phyloP scores from a whole-genome alignment of 2,888 invertebrate species.

The Brachyopa scutellaris region DNA sequence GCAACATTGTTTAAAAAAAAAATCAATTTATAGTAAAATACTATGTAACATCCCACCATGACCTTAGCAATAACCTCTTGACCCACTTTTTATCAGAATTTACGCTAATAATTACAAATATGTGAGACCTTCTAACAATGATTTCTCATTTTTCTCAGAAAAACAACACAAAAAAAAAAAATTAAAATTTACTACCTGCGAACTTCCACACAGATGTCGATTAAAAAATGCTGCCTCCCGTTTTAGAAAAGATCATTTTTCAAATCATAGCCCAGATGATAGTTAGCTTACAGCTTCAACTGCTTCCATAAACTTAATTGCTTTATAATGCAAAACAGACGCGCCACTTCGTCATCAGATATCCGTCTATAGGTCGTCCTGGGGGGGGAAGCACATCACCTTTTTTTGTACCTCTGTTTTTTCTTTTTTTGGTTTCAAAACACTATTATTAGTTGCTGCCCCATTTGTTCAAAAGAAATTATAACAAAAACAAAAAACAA shows the following conservation, averaged over 20 bases:
- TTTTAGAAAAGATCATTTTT: conserved; percentile 56
- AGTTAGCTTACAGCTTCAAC: conserved; percentile 53
- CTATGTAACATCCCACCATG: too few relatives aligned
- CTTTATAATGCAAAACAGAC: conserved; percentile 65
- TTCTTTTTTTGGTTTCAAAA: too few relatives aligned
- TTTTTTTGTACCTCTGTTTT: too few relatives aligned
- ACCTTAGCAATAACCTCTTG: too few relatives aligned
- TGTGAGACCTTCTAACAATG: too few relatives aligned
- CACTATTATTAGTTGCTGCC: conserved; percentile 51
- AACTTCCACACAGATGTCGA: conserved; percentile 45
- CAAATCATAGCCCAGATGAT: conserved; percentile 43
- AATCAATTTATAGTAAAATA: too few relatives aligned
- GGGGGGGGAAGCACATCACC: conserved; percentile 37
- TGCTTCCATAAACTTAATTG: conserved; percentile 54
- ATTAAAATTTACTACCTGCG: conserved; percentile 22
- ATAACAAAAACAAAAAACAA: background rate
- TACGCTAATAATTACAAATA: too few relatives aligned
- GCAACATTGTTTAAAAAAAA: too few relatives aligned
- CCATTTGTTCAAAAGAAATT: conserved; percentile 52
- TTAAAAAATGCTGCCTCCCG: conserved; percentile 29
- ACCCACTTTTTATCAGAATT: too few relatives aligned
- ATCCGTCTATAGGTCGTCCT: background rate
- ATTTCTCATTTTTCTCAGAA: too few relatives aligned
- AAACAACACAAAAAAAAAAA: background rate
- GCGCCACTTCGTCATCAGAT: conserved; percentile 17